phyloP scores from a whole-genome alignment of 2,113 vertebrate genomes.

The Dipodomys merriami region DNA sequence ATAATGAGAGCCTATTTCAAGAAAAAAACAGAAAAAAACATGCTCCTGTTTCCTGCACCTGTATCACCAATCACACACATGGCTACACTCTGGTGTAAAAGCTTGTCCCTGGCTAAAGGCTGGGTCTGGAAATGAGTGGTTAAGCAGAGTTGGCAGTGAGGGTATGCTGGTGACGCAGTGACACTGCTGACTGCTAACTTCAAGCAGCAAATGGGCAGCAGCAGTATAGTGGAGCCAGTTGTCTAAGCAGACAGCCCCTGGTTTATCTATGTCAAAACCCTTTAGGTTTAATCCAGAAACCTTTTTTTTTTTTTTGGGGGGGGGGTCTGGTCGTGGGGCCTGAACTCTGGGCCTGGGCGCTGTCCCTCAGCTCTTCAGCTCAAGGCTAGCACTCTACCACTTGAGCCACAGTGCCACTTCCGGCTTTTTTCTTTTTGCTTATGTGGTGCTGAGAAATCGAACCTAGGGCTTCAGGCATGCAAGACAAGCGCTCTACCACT shows the following conservation, averaged over 20 bases:
- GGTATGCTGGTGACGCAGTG: background rate
- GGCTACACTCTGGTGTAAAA: rapidly evolving
- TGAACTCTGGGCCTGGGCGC: no score
- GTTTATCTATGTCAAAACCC: background rate
- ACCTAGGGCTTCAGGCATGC: no score
- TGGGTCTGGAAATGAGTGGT: background rate
- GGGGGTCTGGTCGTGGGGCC: no score
- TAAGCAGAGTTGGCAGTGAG: background rate
- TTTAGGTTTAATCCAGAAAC: conserved; percentile 14
- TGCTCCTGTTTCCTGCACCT: background rate
- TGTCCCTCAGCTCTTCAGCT: no score
- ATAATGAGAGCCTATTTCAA: no score
- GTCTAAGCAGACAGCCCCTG: background rate
- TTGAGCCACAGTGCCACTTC: no score
- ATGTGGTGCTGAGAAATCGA: no score
- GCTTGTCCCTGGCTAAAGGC: background rate
- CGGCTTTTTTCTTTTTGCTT: no score
- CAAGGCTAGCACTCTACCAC: no score
- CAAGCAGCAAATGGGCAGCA: background rate
- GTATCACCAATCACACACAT: background rate
- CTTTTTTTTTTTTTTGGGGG: no score
- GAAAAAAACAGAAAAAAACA: no score
- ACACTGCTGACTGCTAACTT: background rate
- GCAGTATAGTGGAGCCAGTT: background rate
- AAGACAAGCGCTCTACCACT: no score